Percentiles rank a stretch among this genome's conserved stretches.
These are phyloP conservation scores for Hanleya hanleyi DNA, from an alignment of 2,888 invertebrate species.

Conservation along the genomic window DNA sequence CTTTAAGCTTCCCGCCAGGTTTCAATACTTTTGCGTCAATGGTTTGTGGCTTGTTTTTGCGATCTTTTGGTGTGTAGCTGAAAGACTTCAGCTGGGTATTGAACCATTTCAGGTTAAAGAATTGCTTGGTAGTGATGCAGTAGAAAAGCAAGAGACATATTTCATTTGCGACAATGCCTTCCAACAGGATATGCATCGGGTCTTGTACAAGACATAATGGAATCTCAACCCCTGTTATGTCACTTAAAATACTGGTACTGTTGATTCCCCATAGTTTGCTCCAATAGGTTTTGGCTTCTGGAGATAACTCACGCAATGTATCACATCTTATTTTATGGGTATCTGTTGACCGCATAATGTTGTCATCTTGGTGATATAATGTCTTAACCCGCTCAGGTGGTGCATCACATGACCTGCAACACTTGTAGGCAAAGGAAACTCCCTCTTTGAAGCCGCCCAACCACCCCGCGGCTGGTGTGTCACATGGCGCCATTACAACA, in stretches of 20 bases:
- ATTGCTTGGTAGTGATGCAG: background rate
- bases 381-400: background rate
- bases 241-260: background rate
- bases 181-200: no score
- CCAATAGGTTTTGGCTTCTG: slow-evolving; percentile 1
- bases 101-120: background rate
- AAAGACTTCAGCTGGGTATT: background rate
- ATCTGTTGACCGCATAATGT: background rate
- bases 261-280: slow-evolving; percentile 17
- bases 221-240: background rate
- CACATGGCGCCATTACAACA: background rate
- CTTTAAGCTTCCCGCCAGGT: background rate
- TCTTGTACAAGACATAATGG: slow-evolving; percentile 20
- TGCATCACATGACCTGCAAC: slow-evolving; percentile 1
- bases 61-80: background rate
- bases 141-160: background rate
- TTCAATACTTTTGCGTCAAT: background rate
- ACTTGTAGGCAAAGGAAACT: slow-evolving; percentile 14
- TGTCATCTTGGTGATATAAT: background rate
- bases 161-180: slow-evolving; percentile 14
- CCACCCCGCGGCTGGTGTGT: slow-evolving; percentile 10
- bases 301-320: background rate
- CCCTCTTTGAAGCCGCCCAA: slow-evolving; percentile 13
- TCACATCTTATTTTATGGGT: background rate
- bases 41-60: background rate